phyloP scores from a whole-genome alignment of 64 coral and sea anemone genomes.

The Orbicella faveolata region DNA sequence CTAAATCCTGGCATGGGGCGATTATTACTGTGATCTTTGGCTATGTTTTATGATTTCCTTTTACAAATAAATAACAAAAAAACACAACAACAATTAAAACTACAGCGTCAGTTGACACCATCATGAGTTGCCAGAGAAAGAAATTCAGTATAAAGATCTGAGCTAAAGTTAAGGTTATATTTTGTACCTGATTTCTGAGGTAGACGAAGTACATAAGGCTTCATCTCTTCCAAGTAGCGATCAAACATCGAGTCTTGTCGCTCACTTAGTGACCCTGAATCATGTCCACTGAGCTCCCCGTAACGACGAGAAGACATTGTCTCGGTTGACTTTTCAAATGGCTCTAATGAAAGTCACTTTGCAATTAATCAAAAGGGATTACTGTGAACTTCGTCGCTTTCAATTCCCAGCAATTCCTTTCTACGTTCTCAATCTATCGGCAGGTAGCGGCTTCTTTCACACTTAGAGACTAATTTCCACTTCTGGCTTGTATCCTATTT shows the following conservation, averaged over 20 bases:
- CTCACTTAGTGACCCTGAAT: slow-evolving; percentile 60
- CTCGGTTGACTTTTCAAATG: slow-evolving; percentile 6
- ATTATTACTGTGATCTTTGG: neutral
- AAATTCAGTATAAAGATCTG: neutral
- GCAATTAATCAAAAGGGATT: neutral
- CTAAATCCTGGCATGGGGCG: too few species aligned
- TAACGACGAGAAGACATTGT: slow-evolving; percentile 82
- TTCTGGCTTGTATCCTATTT: neutral
- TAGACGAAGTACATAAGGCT: slow-evolving; percentile 85
- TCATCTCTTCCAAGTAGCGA: slow-evolving; percentile 91
- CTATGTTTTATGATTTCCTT: too few species aligned
- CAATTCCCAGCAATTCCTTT: neutral
- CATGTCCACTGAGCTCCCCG: slow-evolving; percentile 40
- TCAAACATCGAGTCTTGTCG: slow-evolving; percentile 89
- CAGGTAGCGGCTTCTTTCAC: neutral
- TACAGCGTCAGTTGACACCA: neutral
- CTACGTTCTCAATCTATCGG: neutral
- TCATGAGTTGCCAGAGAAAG: neutral
- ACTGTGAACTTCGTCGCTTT: neutral
- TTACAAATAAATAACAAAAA: neutral
- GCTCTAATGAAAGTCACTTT: slow-evolving; percentile 3
- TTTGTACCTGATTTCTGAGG: slow-evolving; percentile 89
- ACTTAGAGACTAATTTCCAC: neutral
- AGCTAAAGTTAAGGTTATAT: too few species aligned
- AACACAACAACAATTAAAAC: neutral